Percentiles rank a stretch among this genome's conserved stretches.
Conservation (phyloP, 2,797 vertebrate genomes). For the Phoeniculus purpureus region DNA sequence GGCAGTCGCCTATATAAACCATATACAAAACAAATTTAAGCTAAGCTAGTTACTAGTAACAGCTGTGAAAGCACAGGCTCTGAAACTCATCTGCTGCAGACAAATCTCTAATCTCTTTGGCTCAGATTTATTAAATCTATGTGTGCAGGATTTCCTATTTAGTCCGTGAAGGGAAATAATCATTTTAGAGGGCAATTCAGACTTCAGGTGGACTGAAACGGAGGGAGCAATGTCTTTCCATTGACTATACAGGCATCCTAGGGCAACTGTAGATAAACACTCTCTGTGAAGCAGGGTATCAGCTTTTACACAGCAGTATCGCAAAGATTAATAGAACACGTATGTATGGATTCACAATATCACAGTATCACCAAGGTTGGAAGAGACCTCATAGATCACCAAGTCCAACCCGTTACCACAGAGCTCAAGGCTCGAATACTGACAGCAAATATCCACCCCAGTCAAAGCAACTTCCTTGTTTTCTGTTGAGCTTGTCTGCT, state of each 20-base stretch:
- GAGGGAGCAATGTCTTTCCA: conserved; percentile 5
- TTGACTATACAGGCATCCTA: background rate
- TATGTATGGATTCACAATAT: conserved; percentile 26
- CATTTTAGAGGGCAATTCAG: conserved; percentile 55
- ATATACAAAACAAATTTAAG: conserved; percentile 45
- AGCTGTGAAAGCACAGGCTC: conserved; percentile 58
- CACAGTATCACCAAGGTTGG: too few relatives aligned
- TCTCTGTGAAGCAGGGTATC: background rate
- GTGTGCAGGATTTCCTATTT: conserved; percentile 61
- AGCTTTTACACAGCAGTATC: conserved; percentile 31
- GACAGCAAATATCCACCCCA: conserved; percentile 30
- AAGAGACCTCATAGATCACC: too few relatives aligned
- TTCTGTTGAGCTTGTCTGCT: background rate
- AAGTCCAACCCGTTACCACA: too few relatives aligned
- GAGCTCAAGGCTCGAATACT: too few relatives aligned
- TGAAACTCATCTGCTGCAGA: conserved; percentile 63
- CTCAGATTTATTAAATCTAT: conserved; percentile 67
- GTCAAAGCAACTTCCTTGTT: conserved; percentile 27
- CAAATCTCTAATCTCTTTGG: conserved; percentile 71
- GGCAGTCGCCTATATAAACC: background rate
- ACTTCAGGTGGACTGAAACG: conserved; percentile 38
- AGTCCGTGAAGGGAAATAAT: conserved; percentile 46
- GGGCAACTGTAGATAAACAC: conserved; percentile 14
- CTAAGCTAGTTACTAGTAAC: conserved; percentile 60
- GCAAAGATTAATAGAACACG: conserved; percentile 29